These are phyloP conservation scores for Lacerta viridis DNA, from an alignment of 2,797 vertebrate species.

Conservation along the genomic window DNA sequence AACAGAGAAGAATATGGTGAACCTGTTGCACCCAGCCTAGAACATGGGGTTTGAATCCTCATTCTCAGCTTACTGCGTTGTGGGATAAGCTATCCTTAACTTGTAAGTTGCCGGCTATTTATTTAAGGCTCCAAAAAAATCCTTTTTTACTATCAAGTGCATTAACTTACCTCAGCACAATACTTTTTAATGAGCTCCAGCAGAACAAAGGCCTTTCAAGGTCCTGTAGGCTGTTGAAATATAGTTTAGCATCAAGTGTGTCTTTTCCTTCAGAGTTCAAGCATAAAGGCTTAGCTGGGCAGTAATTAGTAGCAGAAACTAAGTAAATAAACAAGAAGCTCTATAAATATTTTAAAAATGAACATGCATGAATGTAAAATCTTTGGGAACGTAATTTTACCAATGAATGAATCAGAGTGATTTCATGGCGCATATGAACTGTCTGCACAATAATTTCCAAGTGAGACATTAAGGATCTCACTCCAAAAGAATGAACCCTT, in stretches of 20 bases:
- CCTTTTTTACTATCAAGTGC: neutral
- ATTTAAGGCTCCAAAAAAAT: neutral
- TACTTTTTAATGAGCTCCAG: neutral
- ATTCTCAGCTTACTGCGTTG: neutral
- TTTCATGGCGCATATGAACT: neutral
- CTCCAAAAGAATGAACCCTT: neutral
- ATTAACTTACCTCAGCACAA: neutral
- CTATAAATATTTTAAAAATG: conserved; percentile 11
- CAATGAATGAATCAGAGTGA: neutral
- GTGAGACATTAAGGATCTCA: conserved; percentile 53
- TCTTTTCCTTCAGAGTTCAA: neutral
- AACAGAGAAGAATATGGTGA: neutral
- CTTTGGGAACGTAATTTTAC: conserved; percentile 25
- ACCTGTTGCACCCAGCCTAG: neutral
- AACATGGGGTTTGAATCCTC: neutral
- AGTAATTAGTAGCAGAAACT: neutral
- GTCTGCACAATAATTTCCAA: neutral
- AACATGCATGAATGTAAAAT: neutral
- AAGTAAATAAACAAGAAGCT: neutral
- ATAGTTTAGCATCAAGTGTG: neutral
- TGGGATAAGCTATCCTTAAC: no score
- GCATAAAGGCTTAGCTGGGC: no score
- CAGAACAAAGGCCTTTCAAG: neutral
- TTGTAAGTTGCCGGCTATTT: neutral
- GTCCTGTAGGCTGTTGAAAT: neutral